A percentile compares a stretch with the other conserved stretches of the same genome.
Conservation (phyloP, 2,113 vertebrate species). For the Spea bombifrons region DNA sequence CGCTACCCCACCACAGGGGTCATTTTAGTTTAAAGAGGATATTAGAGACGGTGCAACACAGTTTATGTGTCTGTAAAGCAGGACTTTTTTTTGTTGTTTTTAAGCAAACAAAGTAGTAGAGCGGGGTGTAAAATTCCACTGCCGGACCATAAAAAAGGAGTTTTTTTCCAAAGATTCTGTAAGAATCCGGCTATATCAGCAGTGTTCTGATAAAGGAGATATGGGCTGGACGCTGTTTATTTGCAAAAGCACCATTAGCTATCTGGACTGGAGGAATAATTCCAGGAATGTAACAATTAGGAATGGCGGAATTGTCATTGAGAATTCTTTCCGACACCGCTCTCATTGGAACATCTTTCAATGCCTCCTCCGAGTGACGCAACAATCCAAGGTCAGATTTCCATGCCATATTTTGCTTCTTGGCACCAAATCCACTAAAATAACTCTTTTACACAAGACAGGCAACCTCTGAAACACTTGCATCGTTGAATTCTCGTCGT, state of each 20-base stretch:
- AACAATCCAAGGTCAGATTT: slow-evolving; percentile 21
- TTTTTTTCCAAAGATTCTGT: not conserved
- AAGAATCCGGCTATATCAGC: slow-evolving; percentile 2
- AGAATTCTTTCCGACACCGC: slow-evolving; percentile 38
- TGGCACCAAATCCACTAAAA: too few relatives aligned
- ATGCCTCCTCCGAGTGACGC: slow-evolving; percentile 9
- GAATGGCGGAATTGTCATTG: slow-evolving; percentile 26
- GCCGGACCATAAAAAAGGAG: not conserved
- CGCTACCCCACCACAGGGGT: not conserved
- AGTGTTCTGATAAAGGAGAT: not conserved
- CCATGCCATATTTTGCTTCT: slow-evolving; percentile 34
- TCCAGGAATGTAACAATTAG: slow-evolving; percentile 38
- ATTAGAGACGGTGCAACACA: too few relatives aligned
- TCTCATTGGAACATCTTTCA: slow-evolving; percentile 21
- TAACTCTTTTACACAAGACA: too few relatives aligned
- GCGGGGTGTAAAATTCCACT: slow-evolving; percentile 1
- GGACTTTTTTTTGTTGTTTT: not conserved
- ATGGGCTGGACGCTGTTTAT: not conserved
- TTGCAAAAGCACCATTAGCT: slow-evolving; percentile 22
- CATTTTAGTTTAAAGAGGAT: not conserved
- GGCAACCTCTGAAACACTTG: too few relatives aligned
- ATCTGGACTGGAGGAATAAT: not conserved
- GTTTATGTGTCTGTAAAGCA: too few relatives aligned
- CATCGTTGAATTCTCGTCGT: too few relatives aligned
- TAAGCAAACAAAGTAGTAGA: not conserved